These are phyloP conservation scores for Bedellia somnulentella DNA, from an alignment of 2,888 invertebrate species.

Conservation along the genomic window DNA sequence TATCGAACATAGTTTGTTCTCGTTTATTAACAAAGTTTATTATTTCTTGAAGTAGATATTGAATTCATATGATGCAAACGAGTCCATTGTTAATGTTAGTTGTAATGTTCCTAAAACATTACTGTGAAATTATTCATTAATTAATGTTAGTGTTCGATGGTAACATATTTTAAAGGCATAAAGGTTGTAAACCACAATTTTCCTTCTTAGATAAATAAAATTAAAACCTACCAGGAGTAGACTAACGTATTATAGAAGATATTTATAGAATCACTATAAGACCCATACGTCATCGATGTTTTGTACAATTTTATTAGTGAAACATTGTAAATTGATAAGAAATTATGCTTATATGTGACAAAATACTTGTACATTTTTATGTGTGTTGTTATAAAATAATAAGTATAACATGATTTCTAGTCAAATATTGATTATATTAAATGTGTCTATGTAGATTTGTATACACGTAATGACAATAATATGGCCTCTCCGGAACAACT, in stretches of 20 bases:
- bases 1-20: too few relatives aligned
- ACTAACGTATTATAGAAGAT: too few relatives aligned
- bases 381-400: conserved; percentile 55
- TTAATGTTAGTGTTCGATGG: too few relatives aligned
- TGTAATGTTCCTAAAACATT: conserved; percentile 6
- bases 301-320: conserved; percentile 51
- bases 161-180: too few relatives aligned
- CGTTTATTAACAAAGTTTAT: too few relatives aligned
- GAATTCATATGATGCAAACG: too few relatives aligned
- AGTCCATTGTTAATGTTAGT: conserved; percentile 2
- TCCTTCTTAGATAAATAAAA: too few relatives aligned
- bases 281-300: conserved; percentile 41
- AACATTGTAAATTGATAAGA: conserved; percentile 51
- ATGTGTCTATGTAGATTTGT: conserved; percentile 43
- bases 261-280: too few relatives aligned
- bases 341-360: conserved; percentile 39
- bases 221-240: too few relatives aligned
- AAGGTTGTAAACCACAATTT: too few relatives aligned
- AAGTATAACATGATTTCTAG: conserved; percentile 60
- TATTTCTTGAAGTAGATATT: too few relatives aligned
- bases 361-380: conserved; percentile 37
- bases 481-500: conserved; percentile 46
- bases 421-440: conserved; percentile 59
- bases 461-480: conserved; percentile 59
- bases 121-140: too few relatives aligned